Evolutionary conservation across 2,888 invertebrate species (phyloP).

Genomic region (Elmis aenea): DNA sequence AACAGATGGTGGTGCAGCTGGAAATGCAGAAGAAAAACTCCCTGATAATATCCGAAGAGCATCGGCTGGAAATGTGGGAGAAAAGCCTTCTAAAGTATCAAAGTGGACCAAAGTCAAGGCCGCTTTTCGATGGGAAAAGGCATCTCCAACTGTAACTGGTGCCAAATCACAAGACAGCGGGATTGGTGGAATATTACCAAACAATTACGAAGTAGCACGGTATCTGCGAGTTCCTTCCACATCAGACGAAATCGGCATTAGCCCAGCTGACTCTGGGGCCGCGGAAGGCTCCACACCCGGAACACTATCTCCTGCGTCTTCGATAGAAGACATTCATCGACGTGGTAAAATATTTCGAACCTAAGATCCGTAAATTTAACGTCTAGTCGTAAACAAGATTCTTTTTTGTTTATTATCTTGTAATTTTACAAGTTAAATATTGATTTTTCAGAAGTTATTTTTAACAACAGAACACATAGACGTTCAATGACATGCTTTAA

Average conservation of each 20-base stretch:
- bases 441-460: too few relatives aligned
- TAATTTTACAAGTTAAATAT: too few relatives aligned
- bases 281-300: conserved; percentile 58
- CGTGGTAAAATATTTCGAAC: conserved; percentile 38
- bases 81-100: conserved; percentile 59
- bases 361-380: too few relatives aligned
- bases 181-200: conserved; percentile 45
- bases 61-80: conserved; percentile 8
- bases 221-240: conserved; percentile 51
- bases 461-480: too few relatives aligned
- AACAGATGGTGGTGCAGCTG: conserved; percentile 5
- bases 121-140: conserved; percentile 82
- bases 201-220: conserved; percentile 50
- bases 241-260: conserved; percentile 45
- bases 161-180: conserved; percentile 47
- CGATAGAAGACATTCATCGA: conserved; percentile 59
- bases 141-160: conserved; percentile 44
- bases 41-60: conserved; percentile 5
- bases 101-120: conserved; percentile 90
- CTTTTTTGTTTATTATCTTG: too few relatives aligned
- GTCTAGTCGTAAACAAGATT: too few relatives aligned
- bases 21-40: conserved; percentile 3
- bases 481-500: too few relatives aligned
- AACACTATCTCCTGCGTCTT: conserved; percentile 68
- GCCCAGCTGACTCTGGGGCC: conserved; percentile 52